A percentile compares a stretch with the other conserved stretches of the same genome.
phyloP scores from a whole-genome alignment of 2,797 vertebrate genomes.

The Sebastes miniatus region DNA sequence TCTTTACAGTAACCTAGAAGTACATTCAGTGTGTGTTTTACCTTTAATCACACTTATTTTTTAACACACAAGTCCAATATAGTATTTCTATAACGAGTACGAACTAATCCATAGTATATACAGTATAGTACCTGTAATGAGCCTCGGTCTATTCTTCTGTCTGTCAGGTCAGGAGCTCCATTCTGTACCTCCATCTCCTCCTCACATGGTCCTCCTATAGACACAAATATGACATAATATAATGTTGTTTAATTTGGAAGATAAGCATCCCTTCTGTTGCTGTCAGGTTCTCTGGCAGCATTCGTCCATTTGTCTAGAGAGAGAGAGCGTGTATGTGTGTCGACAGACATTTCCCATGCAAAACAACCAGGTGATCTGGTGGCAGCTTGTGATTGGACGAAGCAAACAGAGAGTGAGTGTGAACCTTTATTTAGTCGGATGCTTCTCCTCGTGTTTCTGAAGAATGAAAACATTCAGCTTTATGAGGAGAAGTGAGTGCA shows the following conservation, averaged over 20 bases:
- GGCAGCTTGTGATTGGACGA: constrained; percentile 11
- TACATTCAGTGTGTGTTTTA: background rate
- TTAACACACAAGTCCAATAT: background rate
- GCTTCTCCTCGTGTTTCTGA: background rate
- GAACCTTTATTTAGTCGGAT: background rate
- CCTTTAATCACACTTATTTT: background rate
- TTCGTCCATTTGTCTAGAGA: no score
- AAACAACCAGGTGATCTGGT: background rate
- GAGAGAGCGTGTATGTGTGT: background rate
- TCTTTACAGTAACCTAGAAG: background rate
- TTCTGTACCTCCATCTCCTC: constrained; percentile 41
- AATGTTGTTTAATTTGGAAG: no score
- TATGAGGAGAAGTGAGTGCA: background rate
- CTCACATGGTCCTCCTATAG: constrained; percentile 20
- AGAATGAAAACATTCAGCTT: background rate
- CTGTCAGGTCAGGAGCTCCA: background rate
- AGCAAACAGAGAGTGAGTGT: background rate
- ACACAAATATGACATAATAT: background rate
- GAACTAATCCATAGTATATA: background rate
- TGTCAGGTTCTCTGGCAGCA: no score
- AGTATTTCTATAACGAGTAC: background rate
- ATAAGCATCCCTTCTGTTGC: background rate
- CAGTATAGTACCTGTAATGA: constrained; percentile 32
- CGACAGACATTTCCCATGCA: background rate
- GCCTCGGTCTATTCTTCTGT: background rate